Percentiles rank a stretch among this genome's conserved stretches.
Evolutionary conservation across 2,888 invertebrate species (phyloP).

Genomic region (Muschampia plurimacula): DNA sequence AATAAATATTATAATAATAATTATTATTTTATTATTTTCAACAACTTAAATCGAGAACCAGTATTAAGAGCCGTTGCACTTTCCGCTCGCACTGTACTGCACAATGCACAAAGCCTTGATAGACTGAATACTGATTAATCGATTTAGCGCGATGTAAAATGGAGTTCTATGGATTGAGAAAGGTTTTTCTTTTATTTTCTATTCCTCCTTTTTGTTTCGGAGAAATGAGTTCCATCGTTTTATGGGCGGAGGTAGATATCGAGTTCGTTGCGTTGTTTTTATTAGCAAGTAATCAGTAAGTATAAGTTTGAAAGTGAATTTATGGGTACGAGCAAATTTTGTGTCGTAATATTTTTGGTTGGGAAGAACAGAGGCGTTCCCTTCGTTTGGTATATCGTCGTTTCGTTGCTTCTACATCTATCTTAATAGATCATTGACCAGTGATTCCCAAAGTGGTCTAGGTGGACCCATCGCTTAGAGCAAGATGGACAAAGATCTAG

Average conservation of each 20-base stretch:
- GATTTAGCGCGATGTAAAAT: slow-evolving; percentile 51
- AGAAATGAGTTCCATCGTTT: not conserved
- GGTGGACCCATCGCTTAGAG: no score
- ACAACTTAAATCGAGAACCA: slow-evolving; percentile 45
- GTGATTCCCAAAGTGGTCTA: no score
- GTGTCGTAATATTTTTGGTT: not conserved
- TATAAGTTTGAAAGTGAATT: not conserved
- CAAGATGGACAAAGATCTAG: no score
- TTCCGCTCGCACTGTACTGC: slow-evolving; percentile 44
- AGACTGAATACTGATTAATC: slow-evolving; percentile 71
- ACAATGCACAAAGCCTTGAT: slow-evolving; percentile 46
- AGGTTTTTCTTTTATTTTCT: slow-evolving; percentile 35
- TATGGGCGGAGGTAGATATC: not conserved
- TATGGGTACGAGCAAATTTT: not conserved
- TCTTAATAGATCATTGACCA: no score
- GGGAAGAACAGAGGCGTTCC: not conserved
- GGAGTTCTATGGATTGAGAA: slow-evolving; percentile 27
- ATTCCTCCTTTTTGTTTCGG: slow-evolving; percentile 16
- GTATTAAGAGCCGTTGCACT: slow-evolving; percentile 51
- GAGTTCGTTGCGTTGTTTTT: not conserved
- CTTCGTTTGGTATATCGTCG: no score
- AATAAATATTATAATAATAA: no score
- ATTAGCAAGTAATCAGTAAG: not conserved
- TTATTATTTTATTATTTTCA: no score
- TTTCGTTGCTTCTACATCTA: no score